phyloP scores from a whole-genome alignment of 2,113 vertebrate species.

The Xiphias gladius region DNA sequence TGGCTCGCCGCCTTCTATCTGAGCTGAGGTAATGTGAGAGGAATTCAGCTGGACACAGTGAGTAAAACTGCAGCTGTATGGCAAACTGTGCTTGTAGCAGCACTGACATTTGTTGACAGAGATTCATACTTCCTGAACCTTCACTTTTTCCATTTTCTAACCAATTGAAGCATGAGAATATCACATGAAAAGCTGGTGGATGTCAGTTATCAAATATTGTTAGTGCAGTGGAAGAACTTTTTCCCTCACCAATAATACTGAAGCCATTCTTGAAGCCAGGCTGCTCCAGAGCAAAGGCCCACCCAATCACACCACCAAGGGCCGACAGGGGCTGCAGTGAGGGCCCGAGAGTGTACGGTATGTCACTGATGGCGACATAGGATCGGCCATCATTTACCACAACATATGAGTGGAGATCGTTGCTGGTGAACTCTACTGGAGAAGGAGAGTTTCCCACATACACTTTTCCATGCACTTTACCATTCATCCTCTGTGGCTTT shows the following conservation, averaged over 20 bases:
- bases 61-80: slow-evolving; percentile 60
- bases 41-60: slow-evolving; percentile 60
- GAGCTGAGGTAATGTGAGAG: slow-evolving; percentile 55
- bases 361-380: slow-evolving; percentile 95
- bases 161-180: background rate
- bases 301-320: slow-evolving; percentile 92
- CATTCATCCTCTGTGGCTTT: slow-evolving; percentile 94
- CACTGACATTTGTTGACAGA: slow-evolving; percentile 14
- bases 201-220: background rate
- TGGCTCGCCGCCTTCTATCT: slow-evolving; percentile 38
- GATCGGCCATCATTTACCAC: slow-evolving; percentile 95
- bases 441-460: slow-evolving; percentile 86
- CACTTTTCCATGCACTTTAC: slow-evolving; percentile 91
- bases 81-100: slow-evolving; percentile 23
- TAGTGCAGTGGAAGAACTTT: background rate
- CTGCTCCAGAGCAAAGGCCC: slow-evolving; percentile 96
- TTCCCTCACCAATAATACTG: slow-evolving; percentile 90
- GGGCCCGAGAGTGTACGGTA: slow-evolving; percentile 87
- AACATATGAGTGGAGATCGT: slow-evolving; percentile 96
- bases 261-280: slow-evolving; percentile 94
- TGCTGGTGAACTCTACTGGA: slow-evolving; percentile 87
- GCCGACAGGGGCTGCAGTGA: slow-evolving; percentile 91
- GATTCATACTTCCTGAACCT: background rate
- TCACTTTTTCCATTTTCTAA: slow-evolving; percentile 2
- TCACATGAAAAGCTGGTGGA: background rate